Evolutionary conservation across 1,140 invertebrate genomes (phyloP).

Genomic region (Atta colombica): DNA sequence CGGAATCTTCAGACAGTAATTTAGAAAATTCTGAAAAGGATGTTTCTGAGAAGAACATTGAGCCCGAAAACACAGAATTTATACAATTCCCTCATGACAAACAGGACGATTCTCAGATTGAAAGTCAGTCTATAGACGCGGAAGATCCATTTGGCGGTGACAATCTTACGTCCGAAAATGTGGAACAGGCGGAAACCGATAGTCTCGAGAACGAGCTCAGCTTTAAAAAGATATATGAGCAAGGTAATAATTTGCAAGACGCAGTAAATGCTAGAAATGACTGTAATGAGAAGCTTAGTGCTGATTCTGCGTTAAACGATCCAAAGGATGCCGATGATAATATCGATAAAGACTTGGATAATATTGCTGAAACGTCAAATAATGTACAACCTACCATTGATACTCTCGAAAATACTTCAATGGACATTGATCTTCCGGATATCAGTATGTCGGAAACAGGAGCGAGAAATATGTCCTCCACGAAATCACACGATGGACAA

Average conservation of each 20-base stretch:
- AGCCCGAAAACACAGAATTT: constrained; percentile 84
- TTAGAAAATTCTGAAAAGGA: constrained; percentile 63
- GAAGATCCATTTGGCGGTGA: constrained; percentile 85
- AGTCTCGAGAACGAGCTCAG: constrained; percentile 71
- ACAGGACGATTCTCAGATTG: constrained; percentile 82
- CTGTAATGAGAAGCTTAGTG: constrained; percentile 39
- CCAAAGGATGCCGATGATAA: constrained; percentile 46
- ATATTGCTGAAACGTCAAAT: constrained; percentile 5
- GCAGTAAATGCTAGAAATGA: constrained; percentile 74
- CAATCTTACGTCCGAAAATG: constrained; percentile 76
- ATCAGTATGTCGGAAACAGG: constrained; percentile 16
- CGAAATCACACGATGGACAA: constrained; percentile 49
- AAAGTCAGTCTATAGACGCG: constrained; percentile 82
- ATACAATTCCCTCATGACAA: constrained; percentile 85
- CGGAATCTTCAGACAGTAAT: constrained; percentile 58
- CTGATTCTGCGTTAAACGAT: constrained; percentile 8
- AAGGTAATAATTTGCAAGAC: constrained; percentile 80
- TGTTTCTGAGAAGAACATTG: constrained; percentile 67
- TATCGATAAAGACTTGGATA: constrained; percentile 39
- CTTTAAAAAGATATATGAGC: constrained; percentile 79
- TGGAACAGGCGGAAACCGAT: constrained; percentile 80
- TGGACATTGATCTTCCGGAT: background rate
- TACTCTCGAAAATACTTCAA: constrained; percentile 5
- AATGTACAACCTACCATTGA: constrained; percentile 1
- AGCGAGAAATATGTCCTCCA: constrained; percentile 11